These are phyloP conservation scores for Felis chaus DNA, from an alignment of 2,113 vertebrate genomes.

Conservation along the genomic window DNA sequence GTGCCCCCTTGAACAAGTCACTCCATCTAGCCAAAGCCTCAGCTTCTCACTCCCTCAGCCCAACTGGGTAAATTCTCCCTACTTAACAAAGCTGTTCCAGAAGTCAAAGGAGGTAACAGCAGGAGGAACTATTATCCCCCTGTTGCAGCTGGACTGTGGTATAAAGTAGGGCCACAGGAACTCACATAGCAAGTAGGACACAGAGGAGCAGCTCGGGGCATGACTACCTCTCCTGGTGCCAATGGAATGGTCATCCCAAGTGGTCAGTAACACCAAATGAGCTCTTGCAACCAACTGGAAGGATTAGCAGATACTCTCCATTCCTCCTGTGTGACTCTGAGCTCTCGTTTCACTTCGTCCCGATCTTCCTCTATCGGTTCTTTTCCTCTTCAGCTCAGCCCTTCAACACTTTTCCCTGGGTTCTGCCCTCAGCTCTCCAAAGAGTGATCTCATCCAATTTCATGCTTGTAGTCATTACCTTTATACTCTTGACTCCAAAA, in stretches of 20 bases:
- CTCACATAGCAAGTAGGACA: not conserved
- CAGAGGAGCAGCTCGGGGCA: not conserved
- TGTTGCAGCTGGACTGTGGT: not conserved
- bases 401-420: not conserved
- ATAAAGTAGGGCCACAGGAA: not conserved
- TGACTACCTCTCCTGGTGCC: not conserved
- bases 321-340: not conserved
- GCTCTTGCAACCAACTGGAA: not conserved
- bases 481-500: not conserved
- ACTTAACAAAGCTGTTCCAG: not conserved
- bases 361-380: not conserved
- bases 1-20: not conserved
- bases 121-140: not conserved
- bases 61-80: not conserved
- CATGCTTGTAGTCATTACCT: not conserved
- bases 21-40: not conserved
- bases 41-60: not conserved
- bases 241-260: not conserved
- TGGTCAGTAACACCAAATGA: not conserved
- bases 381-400: not conserved
- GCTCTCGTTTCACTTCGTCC: not conserved
- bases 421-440: not conserved
- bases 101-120: not conserved
- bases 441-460: not conserved
- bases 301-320: not conserved